Evolutionary conservation across 2,113 vertebrate species (phyloP), one percentile per base, ranked within the genome.

Genomic region (Penelope pileata): DNA sequence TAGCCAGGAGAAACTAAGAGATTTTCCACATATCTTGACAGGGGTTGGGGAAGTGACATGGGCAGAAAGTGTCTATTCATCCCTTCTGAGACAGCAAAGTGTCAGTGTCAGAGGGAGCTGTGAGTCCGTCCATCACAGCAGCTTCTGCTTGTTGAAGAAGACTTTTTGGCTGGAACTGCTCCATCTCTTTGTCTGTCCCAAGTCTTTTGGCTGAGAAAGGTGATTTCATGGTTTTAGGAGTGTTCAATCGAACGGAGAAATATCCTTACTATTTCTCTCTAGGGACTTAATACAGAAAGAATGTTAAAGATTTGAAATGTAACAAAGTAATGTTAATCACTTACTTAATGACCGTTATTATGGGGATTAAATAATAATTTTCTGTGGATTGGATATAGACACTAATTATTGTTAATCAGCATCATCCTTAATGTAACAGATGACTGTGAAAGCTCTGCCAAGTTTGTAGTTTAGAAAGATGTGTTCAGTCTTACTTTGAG

Each of bases 331-430:
- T 58, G 23, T 62, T 93, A 89, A 86, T 94, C 45, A 48, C 60
- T 50, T 53, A 74, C n/a, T 5, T 78, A 84, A 82, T 75, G 47
- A 59, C 47, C 38, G 16, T 67, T 85, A 91, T 82, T 90, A 72
- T 22, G 27, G 48, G 38, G 62, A 82, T 82, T 87, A 85, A 74
- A 84, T 48, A 64, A 54, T 82, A 0, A 14, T 72, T 75, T 94
- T 93, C 19, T 68, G 34, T 79, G 54, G 76, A 83, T 32, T 76
- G 0, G 24, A 26, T 79, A 47, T 83, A 63, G 34, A 68, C 75
- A 78, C 30, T 84, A 78, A 91, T 91, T 95, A 47, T 26, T 90
- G 19, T 47, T 91, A 91, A 93, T 91, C 34, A 82, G 10, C 43
- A 64, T 75, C 3, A 72, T 91, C 89, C 45, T 70, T 93, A 86